Base-by-base conservation (phyloP, 1,140 invertebrate genomes). In the Listronotus bonariensis region DNA sequence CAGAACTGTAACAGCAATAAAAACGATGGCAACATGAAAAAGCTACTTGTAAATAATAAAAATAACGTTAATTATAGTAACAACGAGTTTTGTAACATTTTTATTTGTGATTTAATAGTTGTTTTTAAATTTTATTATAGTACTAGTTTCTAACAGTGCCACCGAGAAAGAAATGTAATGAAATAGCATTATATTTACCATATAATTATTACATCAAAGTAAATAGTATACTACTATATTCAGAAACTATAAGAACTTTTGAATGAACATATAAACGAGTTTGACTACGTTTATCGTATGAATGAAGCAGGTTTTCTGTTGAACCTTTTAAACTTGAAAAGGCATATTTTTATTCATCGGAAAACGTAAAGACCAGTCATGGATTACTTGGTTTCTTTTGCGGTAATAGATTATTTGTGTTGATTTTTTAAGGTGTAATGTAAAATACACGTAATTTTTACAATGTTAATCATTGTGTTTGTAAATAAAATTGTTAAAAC, bases 221-320 rank as follows among this genome's bases (percentile, higher is more conserved):
- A 60, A 49, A 49, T 60, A 60, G 31, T 51, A 12, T 40, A 49
- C 32, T 60, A 48, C 32, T 58, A 58, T 42, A 32, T 60, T 48
- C 41, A 34, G 57, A 60, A 43, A 51, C 40, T 51, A 34, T 49
- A 51, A 49, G 57, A 60, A 60, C 17, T 49, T 60, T 60, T 60
- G 57, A 60, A 60, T 60, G 57, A 60, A 60, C 48, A 41, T 60
- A 60, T 60, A 60, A 60, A 60, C 57, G 57, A 42, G 57, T 60
- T 60, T 48, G 57, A 38, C 40, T 49, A 42, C 43, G 34, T 41
- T 51, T 41, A 60, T 51, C 46, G 57, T 40, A 48, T 60, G 57
- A 60, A 60, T 51, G 57, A 60, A 60, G 57, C 57, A 60, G 57
- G 57, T 60, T 60, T 58, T 51, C 45, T 60, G 57, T 36, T 57